Evolutionary conservation across 1,140 invertebrate species (phyloP), one percentile per base, ranked within the genome.

Genomic region (Delia radicum): DNA sequence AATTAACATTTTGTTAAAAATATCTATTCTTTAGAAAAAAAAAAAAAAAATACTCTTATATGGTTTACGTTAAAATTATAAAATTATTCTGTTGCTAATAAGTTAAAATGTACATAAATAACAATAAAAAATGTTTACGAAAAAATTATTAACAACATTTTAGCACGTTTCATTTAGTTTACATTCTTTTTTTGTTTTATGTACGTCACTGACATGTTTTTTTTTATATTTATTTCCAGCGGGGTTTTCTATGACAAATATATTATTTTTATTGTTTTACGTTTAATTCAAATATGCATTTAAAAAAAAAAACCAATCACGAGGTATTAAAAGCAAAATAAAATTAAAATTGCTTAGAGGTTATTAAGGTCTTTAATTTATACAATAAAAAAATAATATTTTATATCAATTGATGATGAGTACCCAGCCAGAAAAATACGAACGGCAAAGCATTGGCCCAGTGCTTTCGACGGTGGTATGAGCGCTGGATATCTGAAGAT

Each of bases 201-300:
- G 24, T 55, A 55, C 48, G 48, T 55, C 48, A 55, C 46, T 55
- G n/a, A 4, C 46, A 55, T 55, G 46, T 55, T 55, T 55, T 37
- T n/a, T 37, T 3, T 37, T 37, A 13, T 37, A 3, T 37, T 37
- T 42, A 2, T 42, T 10, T 18, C n/a, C 21, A 55, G 48, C n/a
- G 48, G 48, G 48, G n/a, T 55, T 55, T 55, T 55, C 48, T 55
- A 55, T 55, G 48, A 55, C 48, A 55, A 55, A 55, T 55, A 55
- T 55, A 8, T 18, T 55, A 55, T 55, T 55, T n/a, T 55, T 42
- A 42, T 42, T 42, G 37, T 42, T 42, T 42, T 10, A 13, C 37
- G 12, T 42, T 42, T 42, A 42, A 42, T 42, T 42, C 37, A 10
- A 15, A 15, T 42, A 5, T 15, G n/a, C 12, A 33, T 33, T 33